A percentile compares a stretch with the other conserved stretches of the same genome.
Evolutionary conservation across 1,140 invertebrate species (phyloP).

Genomic region (Trichogramma pretiosum): DNA sequence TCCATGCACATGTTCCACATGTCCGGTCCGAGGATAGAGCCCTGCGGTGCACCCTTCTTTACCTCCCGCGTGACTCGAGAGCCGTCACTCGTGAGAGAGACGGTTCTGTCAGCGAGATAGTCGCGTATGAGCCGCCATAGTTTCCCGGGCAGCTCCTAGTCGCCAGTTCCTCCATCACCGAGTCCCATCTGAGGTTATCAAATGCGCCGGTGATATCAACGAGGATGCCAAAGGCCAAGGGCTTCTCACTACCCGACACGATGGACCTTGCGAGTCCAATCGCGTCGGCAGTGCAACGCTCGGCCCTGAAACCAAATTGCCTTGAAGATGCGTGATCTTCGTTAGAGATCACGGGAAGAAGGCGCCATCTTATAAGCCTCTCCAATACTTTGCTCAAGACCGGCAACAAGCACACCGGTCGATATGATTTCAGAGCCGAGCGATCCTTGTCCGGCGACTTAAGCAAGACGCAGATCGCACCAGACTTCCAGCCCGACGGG

Average conservation of each 20-base stretch:
- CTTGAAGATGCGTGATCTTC: background rate
- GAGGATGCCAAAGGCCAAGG: background rate
- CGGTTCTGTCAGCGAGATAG: background rate
- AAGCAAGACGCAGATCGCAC: background rate
- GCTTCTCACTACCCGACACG: background rate
- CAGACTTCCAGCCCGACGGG: background rate
- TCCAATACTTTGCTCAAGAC: background rate
- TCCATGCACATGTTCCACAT: background rate
- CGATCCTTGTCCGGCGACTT: background rate
- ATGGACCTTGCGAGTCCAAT: background rate
- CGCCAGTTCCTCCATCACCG: background rate
- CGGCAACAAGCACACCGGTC: background rate
- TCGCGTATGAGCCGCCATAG: background rate
- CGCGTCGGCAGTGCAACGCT: background rate
- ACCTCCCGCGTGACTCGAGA: background rate
- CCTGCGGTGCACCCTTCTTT: background rate
- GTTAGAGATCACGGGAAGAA: background rate
- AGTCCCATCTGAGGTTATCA: background rate
- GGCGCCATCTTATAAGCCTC: background rate
- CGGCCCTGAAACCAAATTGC: background rate
- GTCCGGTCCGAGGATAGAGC: background rate
- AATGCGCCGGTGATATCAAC: slow-evolving; percentile 9
- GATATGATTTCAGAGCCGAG: background rate
- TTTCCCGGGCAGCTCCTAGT: background rate
- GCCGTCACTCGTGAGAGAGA: too few relatives aligned